Base-by-base conservation (phyloP, 2,888 invertebrate genomes). In the Athalia circularis region DNA sequence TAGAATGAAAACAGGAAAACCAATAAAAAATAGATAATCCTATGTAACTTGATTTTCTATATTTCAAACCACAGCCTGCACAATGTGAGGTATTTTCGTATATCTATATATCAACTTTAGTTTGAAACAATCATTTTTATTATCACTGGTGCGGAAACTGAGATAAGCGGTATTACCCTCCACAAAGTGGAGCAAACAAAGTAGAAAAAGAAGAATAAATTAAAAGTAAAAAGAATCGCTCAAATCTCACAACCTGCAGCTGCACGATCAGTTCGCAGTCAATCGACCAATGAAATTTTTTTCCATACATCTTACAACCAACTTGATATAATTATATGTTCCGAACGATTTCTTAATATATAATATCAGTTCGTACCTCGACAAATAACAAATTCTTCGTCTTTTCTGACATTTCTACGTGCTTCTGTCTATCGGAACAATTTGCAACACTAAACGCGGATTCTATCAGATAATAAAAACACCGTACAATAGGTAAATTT, bases 41-140 rank as follows among this genome's bases (percentile, higher is more conserved):
- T 7, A 4, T 1, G 7, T 11, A 11, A 54, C 54, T 54, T 4
- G 3, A 7, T 54, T n/a, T 54, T 5, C 1, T n/a, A 0, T 52
- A 4, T n/a, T 4, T 54, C 54, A n/a, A 54, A 62, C 62, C 4
- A 8, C 4, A 13, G 13, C 11, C 62, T 11, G 54, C 54, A 54
- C 29, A 2, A 29, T 29, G 29, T 29, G 29, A 29, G 29, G 29
- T 29, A 29, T 29, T 29, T 29, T 29, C 29, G 29, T 29, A 29
- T 29, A 29, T 29, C 43, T 11, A 43, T 65, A 29, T 64, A 9
- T 11, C 47, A 9, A 43, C 9, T 29, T 15, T 43, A 15, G 57
- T 72, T 72, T 59, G 47, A 59, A 72, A 72, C 72, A 72, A 57
- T 72, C 59, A 72, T 72, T 72, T 72, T 72, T 72, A 72, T 59